phyloP scores from a whole-genome alignment of 2,113 vertebrate genomes.

The Madoqua kirkii region DNA sequence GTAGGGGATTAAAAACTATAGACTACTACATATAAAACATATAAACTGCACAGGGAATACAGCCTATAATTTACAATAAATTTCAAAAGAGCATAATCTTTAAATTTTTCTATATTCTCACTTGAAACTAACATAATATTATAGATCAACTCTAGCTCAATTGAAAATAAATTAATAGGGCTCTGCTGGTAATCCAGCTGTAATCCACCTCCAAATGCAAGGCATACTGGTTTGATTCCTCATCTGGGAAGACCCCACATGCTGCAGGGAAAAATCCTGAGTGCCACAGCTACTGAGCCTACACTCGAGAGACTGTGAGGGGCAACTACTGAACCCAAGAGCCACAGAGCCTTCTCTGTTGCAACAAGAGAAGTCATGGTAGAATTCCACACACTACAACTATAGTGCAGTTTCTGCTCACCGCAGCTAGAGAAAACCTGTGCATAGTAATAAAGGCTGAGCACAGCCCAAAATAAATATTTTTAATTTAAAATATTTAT shows the following conservation, averaged over 20 bases:
- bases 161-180: neutral
- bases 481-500: neutral
- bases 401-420: neutral
- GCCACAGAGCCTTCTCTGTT: no score
- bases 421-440: rapidly evolving
- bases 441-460: neutral
- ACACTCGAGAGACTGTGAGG: no score
- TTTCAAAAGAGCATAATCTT: neutral
- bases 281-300: no score
- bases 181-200: neutral
- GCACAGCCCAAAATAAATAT: neutral
- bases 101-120: neutral
- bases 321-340: no score
- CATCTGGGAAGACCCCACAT: no score
- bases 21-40: no score
- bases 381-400: neutral
- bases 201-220: neutral
- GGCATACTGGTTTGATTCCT: neutral
- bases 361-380: neutral
- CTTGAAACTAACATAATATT: neutral
- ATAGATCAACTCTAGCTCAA: neutral
- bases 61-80: neutral
- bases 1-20: no score
- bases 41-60: no score
- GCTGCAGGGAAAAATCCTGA: no score